phyloP scores from a whole-genome alignment of 2,888 invertebrate species.

The Brachypalpus laphriformis region DNA sequence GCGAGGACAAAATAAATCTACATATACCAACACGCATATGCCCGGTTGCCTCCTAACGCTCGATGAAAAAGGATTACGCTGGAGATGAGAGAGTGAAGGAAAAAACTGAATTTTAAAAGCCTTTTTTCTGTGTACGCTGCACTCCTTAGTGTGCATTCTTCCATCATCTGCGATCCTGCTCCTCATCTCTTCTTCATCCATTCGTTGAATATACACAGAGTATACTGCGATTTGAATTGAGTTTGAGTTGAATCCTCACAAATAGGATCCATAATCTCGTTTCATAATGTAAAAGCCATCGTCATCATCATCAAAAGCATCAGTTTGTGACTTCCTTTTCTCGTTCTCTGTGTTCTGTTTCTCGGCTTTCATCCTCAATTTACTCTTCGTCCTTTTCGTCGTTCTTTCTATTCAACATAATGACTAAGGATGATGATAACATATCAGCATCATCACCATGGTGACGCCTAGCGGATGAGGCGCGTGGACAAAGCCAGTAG shows the following conservation, averaged over 20 bases:
- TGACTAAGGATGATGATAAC: conserved; percentile 71
- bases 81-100: conserved; percentile 26
- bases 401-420: conserved; percentile 60
- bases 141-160: conserved; percentile 54
- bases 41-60: conserved; percentile 49
- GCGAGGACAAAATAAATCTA: conserved; percentile 57
- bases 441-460: conserved; percentile 67
- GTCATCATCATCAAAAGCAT: conserved; percentile 66
- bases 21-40: conserved; percentile 17
- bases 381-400: conserved; percentile 28
- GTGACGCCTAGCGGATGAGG: neutral
- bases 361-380: neutral
- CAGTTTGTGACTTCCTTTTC: conserved; percentile 9
- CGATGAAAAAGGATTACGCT: conserved; percentile 57
- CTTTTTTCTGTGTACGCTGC: conserved; percentile 45
- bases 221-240: conserved; percentile 61
- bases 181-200: neutral
- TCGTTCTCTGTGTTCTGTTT: neutral
- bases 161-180: conserved; percentile 30
- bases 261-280: conserved; percentile 72
- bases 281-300: conserved; percentile 73
- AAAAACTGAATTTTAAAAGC: conserved; percentile 40
- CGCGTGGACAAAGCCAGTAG: conserved; percentile 10
- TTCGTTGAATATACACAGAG: neutral
- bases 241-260: conserved; percentile 61